phyloP scores from a whole-genome alignment of 1,140 invertebrate genomes.

The Drosophila biarmipes region DNA sequence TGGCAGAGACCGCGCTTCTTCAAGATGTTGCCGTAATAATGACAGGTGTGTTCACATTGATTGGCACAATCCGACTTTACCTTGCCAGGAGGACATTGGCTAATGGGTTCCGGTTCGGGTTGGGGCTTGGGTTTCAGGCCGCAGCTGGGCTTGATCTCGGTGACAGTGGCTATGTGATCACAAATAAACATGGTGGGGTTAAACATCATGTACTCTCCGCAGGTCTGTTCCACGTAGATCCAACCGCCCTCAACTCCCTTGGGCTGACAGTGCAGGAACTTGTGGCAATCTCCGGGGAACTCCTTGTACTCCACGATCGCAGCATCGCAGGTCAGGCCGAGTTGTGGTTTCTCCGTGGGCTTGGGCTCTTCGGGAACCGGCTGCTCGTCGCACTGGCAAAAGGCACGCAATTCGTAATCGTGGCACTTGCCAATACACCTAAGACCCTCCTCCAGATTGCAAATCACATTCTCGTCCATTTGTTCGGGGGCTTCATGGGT shows the following conservation, averaged over 20 bases:
- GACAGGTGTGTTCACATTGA: slow-evolving; percentile 87
- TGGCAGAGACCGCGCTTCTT: slow-evolving; percentile 72
- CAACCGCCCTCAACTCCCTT: slow-evolving; percentile 60
- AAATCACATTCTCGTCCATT: slow-evolving; percentile 90
- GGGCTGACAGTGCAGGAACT: slow-evolving; percentile 87
- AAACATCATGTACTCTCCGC: slow-evolving; percentile 87
- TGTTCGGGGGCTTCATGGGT: slow-evolving; percentile 87
- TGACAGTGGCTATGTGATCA: slow-evolving; percentile 87
- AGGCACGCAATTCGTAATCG: slow-evolving; percentile 91
- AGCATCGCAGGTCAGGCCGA: slow-evolving; percentile 60
- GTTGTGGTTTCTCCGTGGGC: slow-evolving; percentile 55
- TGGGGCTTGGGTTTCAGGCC: slow-evolving; percentile 41
- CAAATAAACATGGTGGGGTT: slow-evolving; percentile 87
- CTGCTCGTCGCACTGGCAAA: slow-evolving; percentile 87
- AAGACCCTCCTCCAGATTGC: slow-evolving; percentile 89
- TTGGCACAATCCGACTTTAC: slow-evolving; percentile 87
- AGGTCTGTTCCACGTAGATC: slow-evolving; percentile 86
- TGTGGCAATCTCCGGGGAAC: slow-evolving; percentile 86
- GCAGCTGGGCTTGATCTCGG: slow-evolving; percentile 87
- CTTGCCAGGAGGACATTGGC: slow-evolving; percentile 72
- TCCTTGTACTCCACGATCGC: slow-evolving; percentile 76
- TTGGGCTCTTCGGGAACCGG: slow-evolving; percentile 22
- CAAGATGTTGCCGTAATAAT: slow-evolving; percentile 84
- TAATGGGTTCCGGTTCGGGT: slow-evolving; percentile 35
- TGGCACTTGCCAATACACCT: slow-evolving; percentile 87